Conservation (phyloP, 2,797 vertebrate genomes). For the Todus mexicanus region DNA sequence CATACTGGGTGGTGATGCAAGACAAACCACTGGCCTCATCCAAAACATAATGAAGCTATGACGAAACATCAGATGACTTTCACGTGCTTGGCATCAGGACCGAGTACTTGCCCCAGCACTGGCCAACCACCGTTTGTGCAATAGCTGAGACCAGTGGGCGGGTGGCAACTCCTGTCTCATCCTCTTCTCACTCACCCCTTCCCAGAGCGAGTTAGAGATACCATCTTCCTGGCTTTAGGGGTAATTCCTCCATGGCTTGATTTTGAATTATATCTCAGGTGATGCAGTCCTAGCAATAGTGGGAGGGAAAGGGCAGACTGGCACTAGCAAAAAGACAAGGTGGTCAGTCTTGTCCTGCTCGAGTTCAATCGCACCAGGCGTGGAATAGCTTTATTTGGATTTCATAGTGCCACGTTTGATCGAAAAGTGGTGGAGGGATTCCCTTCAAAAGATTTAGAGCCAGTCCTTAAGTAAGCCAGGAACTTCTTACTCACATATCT, state of each 20-base stretch:
- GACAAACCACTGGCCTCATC: not conserved
- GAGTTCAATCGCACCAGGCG: not conserved
- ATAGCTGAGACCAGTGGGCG: not conserved
- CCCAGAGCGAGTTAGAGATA: conserved; percentile 36
- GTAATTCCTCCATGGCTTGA: not conserved
- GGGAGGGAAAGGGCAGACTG: not conserved
- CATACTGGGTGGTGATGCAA: conserved; percentile 5
- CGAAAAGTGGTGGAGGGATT: not conserved
- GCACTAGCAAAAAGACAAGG: not conserved
- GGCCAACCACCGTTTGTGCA: not conserved
- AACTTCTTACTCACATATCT: not conserved
- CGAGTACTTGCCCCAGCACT: conserved; percentile 1
- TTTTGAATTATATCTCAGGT: not conserved
- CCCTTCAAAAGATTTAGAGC: not conserved
- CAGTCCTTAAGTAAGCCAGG: not conserved
- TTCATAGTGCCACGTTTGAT: not conserved
- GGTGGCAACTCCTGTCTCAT: not conserved
- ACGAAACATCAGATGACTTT: conserved; percentile 47
- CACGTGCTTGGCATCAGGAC: not conserved
- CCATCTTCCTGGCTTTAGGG: conserved; percentile 29
- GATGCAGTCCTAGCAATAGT: not conserved
- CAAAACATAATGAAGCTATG: conserved; percentile 11
- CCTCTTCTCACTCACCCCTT: not conserved
- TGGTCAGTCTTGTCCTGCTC: not conserved
- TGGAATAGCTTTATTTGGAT: not conserved